Percentiles rank a stretch among this genome's conserved stretches.
phyloP scores from a whole-genome alignment of 2,888 invertebrate species.

The Nomada ferruginata region DNA sequence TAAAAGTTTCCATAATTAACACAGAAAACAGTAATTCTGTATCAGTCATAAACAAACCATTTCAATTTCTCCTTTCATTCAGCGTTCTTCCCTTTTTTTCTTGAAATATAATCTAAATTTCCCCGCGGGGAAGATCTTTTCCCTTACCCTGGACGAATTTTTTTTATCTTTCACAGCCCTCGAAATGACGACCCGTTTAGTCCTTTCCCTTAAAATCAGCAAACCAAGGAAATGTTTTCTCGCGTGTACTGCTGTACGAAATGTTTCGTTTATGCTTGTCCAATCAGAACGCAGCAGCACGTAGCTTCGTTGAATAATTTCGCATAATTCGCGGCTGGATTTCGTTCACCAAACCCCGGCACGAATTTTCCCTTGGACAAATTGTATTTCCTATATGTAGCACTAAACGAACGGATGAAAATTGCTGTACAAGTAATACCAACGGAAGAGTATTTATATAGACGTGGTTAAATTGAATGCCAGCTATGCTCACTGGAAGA shows the following conservation, averaged over 20 bases:
- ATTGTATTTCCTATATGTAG: background rate
- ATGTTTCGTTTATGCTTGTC: background rate
- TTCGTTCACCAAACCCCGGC: background rate
- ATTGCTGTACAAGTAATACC: background rate
- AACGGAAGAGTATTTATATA: background rate
- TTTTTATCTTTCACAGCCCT: background rate
- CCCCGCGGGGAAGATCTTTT: background rate
- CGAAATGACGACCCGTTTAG: background rate
- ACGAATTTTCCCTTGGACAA: background rate
- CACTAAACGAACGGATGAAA: background rate
- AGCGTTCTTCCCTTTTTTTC: background rate
- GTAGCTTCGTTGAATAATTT: conserved; percentile 4
- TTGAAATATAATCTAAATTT: background rate
- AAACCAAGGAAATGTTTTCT: background rate
- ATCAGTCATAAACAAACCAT: background rate
- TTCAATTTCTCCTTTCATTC: background rate
- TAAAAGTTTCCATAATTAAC: background rate
- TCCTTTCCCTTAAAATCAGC: background rate
- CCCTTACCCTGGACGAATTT: background rate
- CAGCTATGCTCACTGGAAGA: background rate
- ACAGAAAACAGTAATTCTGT: background rate
- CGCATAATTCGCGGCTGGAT: background rate
- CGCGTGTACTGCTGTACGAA: background rate
- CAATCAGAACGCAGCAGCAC: background rate
- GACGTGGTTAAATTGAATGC: background rate